Conservation (phyloP, 2,888 invertebrate genomes). For the Ceraclea dissimilis region DNA sequence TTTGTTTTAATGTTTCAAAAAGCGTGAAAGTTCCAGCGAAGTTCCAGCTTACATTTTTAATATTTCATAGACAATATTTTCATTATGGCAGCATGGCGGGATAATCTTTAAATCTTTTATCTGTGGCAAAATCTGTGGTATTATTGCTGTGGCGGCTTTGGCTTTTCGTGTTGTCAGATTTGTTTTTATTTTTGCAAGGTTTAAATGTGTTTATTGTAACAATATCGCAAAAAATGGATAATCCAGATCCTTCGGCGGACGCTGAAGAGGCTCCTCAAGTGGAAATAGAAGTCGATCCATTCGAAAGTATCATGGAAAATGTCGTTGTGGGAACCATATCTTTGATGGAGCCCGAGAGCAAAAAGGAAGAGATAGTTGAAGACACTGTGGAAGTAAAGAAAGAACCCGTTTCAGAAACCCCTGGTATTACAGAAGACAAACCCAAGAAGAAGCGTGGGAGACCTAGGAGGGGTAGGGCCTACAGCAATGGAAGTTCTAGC, state of each 20-base stretch:
- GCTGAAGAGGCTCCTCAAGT: neutral
- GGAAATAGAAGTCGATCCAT: neutral
- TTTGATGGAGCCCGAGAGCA: neutral
- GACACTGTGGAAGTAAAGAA: neutral
- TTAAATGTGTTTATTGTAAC: neutral
- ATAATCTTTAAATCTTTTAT: no score
- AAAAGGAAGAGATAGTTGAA: neutral
- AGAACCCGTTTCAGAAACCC: neutral
- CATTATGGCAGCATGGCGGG: no score
- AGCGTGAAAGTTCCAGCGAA: no score
- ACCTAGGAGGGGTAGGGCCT: slow-evolving; percentile 2
- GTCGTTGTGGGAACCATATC: neutral
- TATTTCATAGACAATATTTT: no score
- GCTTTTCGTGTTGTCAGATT: neutral
- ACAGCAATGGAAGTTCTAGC: slow-evolving; percentile 5
- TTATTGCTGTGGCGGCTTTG: neutral
- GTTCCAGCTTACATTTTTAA: no score
- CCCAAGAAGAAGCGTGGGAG: neutral
- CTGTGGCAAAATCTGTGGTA: no score
- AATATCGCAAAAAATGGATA: neutral
- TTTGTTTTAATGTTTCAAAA: no score
- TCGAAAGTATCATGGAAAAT: neutral
- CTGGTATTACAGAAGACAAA: neutral
- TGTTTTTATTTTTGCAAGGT: no score
- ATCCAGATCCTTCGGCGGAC: neutral